phyloP scores from a whole-genome alignment of 2,113 vertebrate species.

The Halichoerus grypus region DNA sequence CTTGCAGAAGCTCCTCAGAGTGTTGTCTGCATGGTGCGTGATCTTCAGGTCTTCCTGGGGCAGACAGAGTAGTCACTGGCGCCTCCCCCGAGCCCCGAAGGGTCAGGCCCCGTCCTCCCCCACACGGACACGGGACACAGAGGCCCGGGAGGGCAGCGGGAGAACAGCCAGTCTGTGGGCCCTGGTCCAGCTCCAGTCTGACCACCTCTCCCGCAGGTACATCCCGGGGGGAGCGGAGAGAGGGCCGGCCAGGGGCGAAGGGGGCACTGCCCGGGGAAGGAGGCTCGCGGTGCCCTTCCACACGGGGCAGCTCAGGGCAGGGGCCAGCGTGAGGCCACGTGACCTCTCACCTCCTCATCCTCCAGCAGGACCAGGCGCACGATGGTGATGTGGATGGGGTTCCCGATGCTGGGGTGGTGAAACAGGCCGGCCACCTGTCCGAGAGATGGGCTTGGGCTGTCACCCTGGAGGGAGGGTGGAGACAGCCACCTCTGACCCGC shows the following conservation, averaged over 20 bases:
- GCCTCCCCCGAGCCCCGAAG: background rate
- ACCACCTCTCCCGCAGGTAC: background rate
- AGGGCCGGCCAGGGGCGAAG: background rate
- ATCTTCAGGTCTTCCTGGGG: slow-evolving; percentile 95
- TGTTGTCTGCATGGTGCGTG: slow-evolving; percentile 96
- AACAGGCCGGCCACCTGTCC: slow-evolving; percentile 95
- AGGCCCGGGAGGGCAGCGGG: background rate
- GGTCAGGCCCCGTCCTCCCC: too few species aligned
- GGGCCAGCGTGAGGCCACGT: rapidly evolving
- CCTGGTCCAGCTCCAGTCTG: background rate
- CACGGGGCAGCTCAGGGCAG: background rate
- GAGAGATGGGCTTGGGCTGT: background rate
- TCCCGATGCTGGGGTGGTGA: slow-evolving; percentile 96
- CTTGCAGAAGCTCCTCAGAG: slow-evolving; percentile 96
- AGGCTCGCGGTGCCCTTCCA: background rate
- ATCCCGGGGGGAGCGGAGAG: background rate
- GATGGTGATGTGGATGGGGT: slow-evolving; percentile 95
- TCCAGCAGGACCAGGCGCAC: slow-evolving; percentile 96
- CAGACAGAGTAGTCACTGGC: background rate
- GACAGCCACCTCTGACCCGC: background rate
- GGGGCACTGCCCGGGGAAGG: background rate
- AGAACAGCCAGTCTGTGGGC: background rate
- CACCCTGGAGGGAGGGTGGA: rapidly evolving
- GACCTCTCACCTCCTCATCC: slow-evolving; percentile 92
- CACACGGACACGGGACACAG: background rate